Conservation (phyloP, 2,113 vertebrate species). For the Chinchilla lanigera region DNA sequence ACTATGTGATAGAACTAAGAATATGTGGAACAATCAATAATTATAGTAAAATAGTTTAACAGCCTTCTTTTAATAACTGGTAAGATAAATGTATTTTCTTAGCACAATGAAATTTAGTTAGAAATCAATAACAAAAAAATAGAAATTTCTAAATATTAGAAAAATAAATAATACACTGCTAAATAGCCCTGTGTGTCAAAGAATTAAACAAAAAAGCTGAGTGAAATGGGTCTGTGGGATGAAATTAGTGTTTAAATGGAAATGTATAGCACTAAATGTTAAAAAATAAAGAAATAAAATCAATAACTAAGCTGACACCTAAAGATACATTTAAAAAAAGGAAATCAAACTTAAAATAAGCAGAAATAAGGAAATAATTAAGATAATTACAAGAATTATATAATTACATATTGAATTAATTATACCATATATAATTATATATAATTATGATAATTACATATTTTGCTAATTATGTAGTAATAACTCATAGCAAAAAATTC, state of each 20-base stretch:
- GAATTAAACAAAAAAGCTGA: conserved; percentile 21
- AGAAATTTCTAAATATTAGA: neutral
- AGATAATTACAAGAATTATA: conserved; percentile 34
- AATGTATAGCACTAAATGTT: neutral
- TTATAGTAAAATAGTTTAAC: neutral
- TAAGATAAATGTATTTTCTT: neutral
- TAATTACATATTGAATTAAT: neutral
- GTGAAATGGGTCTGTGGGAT: neutral
- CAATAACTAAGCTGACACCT: neutral
- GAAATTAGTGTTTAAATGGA: neutral
- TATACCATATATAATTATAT: neutral
- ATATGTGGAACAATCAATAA: neutral
- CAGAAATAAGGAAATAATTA: conserved; percentile 52
- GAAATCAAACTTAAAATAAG: neutral
- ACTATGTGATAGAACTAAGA: neutral
- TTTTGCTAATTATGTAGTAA: neutral
- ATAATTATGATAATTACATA: neutral
- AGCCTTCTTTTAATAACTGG: neutral
- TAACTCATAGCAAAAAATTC: neutral
- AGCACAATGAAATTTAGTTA: neutral
- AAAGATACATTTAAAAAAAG: neutral
- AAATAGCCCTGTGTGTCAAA: neutral
- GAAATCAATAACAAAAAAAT: neutral
- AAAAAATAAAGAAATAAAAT: neutral
- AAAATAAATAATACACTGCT: neutral